These are phyloP conservation scores for Cyanoliseus patagonus DNA, from an alignment of 2,113 vertebrate genomes.

Conservation along the genomic window DNA sequence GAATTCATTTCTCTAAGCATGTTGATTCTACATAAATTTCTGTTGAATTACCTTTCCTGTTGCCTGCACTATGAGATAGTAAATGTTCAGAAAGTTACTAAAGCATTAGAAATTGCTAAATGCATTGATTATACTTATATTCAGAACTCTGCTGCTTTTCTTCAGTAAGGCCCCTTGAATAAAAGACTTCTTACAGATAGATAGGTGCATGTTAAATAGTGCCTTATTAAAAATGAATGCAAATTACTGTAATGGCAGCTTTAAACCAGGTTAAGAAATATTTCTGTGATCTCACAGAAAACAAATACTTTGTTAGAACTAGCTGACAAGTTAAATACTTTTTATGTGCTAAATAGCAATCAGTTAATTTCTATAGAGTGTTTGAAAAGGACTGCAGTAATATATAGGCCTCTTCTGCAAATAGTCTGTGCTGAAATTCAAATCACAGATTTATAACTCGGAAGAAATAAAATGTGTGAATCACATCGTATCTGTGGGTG, in stretches of 20 bases:
- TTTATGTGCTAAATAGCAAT: neutral
- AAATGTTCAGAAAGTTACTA: neutral
- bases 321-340: neutral
- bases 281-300: neutral
- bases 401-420: neutral
- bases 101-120: neutral
- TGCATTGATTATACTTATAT: neutral
- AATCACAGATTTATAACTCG: neutral
- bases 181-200: neutral
- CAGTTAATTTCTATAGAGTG: neutral
- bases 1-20: neutral
- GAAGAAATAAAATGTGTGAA: neutral
- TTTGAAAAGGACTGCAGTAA: neutral
- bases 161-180: neutral
- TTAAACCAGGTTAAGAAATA: neutral
- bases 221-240: neutral
- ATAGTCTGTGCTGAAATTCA: neutral
- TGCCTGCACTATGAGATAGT: neutral
- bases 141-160: neutral
- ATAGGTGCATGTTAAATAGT: neutral
- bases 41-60: neutral
- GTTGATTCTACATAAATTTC: neutral
- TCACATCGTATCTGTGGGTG: fast-evolving
- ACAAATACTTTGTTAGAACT: neutral
- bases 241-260: neutral